Base-by-base conservation (phyloP, 2,888 invertebrate species). In the Yponomeuta plumbellus region DNA sequence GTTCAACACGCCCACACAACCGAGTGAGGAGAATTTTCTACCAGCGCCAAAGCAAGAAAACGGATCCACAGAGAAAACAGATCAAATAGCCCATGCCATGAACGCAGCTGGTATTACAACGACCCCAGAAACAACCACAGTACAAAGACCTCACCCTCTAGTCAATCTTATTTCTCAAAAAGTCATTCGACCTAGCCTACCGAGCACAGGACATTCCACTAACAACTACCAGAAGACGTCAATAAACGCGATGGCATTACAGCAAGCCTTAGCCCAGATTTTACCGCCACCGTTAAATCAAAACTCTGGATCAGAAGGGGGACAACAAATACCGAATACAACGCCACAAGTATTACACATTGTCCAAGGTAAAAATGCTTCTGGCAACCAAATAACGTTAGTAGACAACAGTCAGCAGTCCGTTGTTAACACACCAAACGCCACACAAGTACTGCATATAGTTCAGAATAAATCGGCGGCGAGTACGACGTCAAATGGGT, bases 101-200 rank as follows among this genome's bases (percentile, higher is more conserved):
- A 88, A 77, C 70, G 89, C 89, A 64, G 90, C 89, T 8, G 88
- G 90, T 52, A 90, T 91, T 67, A 75, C 82, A n/a, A 76, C 86
- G 2, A 72, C 74, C 17, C n/a, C 80, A 40, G 85, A 86, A 66
- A 66, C 75, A 66, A 66, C 75, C 34, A 67, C 75, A 34, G 67
- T 75, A 34, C 70, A 75, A 73, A 72, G 92, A 10, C 83, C 92
- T 11, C 83, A 86, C 39, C 84, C 92, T 21, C 76, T 93, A 61
- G 92, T 91, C 2, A 92, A 92, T 74, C 88, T 93, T 64, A 74
- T 93, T 40, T 88, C 92, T 0, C 92, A 92, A 71, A 92, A 92
- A 74, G 79, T 85, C 23, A 79, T 90, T 40, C 81, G 88, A 44
- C 86, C 92, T 68, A 76, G 76, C 6, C 67, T 73, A 20, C 71